phyloP scores from a whole-genome alignment of 2,888 invertebrate genomes.

The Helicoverpa assulta region DNA sequence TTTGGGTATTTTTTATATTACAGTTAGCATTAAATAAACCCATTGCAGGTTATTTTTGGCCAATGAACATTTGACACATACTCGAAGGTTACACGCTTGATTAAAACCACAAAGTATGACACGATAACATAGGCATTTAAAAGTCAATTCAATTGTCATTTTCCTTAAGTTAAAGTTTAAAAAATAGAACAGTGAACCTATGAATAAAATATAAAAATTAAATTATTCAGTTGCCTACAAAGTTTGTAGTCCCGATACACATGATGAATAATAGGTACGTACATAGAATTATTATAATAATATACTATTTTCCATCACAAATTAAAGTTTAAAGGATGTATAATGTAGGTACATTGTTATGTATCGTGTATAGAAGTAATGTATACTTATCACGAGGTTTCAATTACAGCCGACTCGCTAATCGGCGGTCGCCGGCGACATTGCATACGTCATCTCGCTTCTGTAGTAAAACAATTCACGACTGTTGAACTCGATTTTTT shows the following conservation, averaged over 20 bases:
- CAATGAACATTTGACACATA: no score
- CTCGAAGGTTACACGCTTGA: no score
- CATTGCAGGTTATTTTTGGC: no score
- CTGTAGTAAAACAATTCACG: conserved; percentile 55
- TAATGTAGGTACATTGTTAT: conserved; percentile 40
- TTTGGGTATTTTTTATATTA: no score
- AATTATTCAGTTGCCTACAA: neutral
- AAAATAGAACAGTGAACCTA: neutral
- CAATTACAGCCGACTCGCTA: conserved; percentile 84
- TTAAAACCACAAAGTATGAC: no score
- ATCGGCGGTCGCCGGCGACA: conserved; percentile 68
- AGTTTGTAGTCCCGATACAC: neutral
- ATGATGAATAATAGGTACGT: neutral
- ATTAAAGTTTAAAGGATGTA: conserved; percentile 56
- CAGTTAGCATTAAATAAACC: no score
- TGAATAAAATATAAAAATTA: neutral
- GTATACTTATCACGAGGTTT: conserved; percentile 85
- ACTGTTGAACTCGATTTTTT: conserved; percentile 52
- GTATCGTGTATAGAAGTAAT: conserved; percentile 61
- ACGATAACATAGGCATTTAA: neutral
- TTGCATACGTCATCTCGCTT: conserved; percentile 65
- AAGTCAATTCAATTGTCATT: neutral
- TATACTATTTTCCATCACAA: conserved; percentile 53
- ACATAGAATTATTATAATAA: conserved; percentile 43
- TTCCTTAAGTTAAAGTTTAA: neutral